Base-by-base conservation (phyloP, 2,113 vertebrate species). In the Nestor notabilis region DNA sequence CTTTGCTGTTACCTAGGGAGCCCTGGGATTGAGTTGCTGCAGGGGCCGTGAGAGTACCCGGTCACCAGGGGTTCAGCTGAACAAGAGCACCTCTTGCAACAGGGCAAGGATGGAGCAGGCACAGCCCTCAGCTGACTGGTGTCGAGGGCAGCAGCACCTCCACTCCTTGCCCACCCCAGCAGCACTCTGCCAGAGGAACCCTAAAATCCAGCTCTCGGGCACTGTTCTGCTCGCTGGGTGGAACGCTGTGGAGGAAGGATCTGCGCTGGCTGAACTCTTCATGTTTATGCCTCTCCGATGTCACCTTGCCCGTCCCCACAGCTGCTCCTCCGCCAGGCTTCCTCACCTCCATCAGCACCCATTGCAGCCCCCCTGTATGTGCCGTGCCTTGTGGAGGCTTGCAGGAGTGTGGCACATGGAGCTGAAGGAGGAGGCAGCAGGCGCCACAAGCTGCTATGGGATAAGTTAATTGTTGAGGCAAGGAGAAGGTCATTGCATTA, bases 91-190 rank as follows among this genome's bases (percentile, higher is more conserved):
- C 70, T 43, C 69, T 44, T 8, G 13, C 19, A 46, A 7, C 12
- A 28, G 29, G 4, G 17, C 2, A 4, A 88, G 56, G 21, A 90
- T 23, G 33, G 25, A 13, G 29, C 19, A 14, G 0, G 0, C 55
- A 19, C 20, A 78, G 81, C 46, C 17, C 60, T 41, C 61, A 11
- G 69, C 18, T 27, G 23, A 7, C 21, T 50, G 2, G 0, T 13
- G n/a, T 2, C 7, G 8, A 58, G 37, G 35, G 33, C 65, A 41
- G 87, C 68, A 82, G 60, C 29, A 55, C 4, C 44, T 44, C 37
- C 0, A 1, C 23, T 64, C 78, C 49, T 19, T 71, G 13, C 60
- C 7, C 0, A 0, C 10, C 39, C 46, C 28, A 5, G 2, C 2
- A 16, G 17, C 47, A 5, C 10, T 27, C 43, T 27, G 71, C 23